Percentiles rank a stretch among this genome's conserved stretches.
Evolutionary conservation across 2,888 invertebrate species (phyloP).

Genomic region (Arge pagana): DNA sequence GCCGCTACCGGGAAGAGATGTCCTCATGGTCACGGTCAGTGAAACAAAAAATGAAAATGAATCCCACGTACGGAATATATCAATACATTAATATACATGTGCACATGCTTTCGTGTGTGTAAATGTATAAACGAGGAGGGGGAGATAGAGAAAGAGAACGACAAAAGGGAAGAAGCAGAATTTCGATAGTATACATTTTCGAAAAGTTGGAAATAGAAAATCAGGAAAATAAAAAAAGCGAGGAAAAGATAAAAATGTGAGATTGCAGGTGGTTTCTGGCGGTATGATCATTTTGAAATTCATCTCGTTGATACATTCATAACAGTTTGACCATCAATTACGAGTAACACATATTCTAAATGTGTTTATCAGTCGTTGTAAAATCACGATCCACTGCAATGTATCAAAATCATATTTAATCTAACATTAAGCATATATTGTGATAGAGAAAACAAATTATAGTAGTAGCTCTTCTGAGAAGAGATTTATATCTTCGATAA

Average conservation of each 20-base stretch:
- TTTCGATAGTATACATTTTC: not conserved
- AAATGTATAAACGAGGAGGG: too few species aligned
- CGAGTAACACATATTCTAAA: not conserved
- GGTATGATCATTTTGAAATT: slow-evolving; percentile 16
- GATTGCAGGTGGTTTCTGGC: slow-evolving; percentile 23
- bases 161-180: not conserved
- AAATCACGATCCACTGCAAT: slow-evolving; percentile 7
- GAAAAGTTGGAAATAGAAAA: too few species aligned
- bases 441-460: slow-evolving; percentile 49
- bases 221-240: not conserved
- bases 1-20: slow-evolving; percentile 6
- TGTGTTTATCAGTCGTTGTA: not conserved
- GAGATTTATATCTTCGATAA: slow-evolving; percentile 45
- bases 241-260: slow-evolving; percentile 17
- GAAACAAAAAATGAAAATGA: too few species aligned
- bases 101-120: too few species aligned
- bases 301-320: slow-evolving; percentile 10
- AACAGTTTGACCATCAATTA: not conserved
- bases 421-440: slow-evolving; percentile 34
- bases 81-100: too few species aligned
- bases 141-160: not conserved
- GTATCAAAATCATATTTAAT: slow-evolving; percentile 24
- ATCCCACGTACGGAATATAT: too few species aligned
- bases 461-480: slow-evolving; percentile 44
- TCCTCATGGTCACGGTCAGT: slow-evolving; percentile 11